A percentile compares a stretch with the other conserved stretches of the same genome.
Evolutionary conservation across 30 jellyfish, hydroid and myxozoan species (phyloP).

Genomic region (Aurelia sp.): DNA sequence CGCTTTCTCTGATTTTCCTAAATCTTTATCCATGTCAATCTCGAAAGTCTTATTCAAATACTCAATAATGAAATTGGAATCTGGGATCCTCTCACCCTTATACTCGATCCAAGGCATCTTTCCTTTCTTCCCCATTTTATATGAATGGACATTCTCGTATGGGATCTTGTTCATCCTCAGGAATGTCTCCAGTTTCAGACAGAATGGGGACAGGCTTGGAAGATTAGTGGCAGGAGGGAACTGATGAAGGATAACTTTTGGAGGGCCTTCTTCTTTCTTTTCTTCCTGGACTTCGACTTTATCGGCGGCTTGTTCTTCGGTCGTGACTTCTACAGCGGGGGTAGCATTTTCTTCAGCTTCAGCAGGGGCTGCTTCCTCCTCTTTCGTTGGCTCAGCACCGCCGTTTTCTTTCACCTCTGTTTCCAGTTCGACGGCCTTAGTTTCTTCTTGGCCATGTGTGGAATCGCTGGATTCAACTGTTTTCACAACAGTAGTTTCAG

Average conservation of each 20-base stretch:
- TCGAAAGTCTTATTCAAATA: slow-evolving; percentile 82
- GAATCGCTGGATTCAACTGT: slow-evolving; percentile 35
- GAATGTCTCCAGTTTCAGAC: slow-evolving; percentile 94
- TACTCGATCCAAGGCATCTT: slow-evolving; percentile 98
- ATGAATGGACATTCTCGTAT: slow-evolving; percentile 83
- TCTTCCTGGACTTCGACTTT: slow-evolving; percentile 74
- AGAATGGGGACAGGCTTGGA: slow-evolving; percentile 85
- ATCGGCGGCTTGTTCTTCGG: slow-evolving; percentile 65
- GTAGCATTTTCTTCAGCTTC: slow-evolving; percentile 31
- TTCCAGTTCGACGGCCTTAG: slow-evolving; percentile 38
- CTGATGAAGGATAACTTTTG: slow-evolving; percentile 92
- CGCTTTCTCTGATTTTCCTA: slow-evolving; percentile 83
- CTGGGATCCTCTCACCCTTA: slow-evolving; percentile 91
- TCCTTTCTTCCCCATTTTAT: slow-evolving; percentile 92
- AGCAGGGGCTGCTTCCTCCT: slow-evolving; percentile 52
- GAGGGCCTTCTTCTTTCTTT: slow-evolving; percentile 82
- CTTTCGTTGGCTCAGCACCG: slow-evolving; percentile 69
- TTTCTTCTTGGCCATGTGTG: slow-evolving; percentile 77
- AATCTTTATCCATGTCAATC: slow-evolving; percentile 80
- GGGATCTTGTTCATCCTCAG: slow-evolving; percentile 94
- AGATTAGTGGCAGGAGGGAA: slow-evolving; percentile 87
- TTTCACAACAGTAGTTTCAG: slow-evolving; percentile 63
- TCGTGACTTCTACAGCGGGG: slow-evolving; percentile 20
- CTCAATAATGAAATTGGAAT: slow-evolving; percentile 84
- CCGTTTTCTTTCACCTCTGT: slow-evolving; percentile 83